Evolutionary conservation across 2,888 invertebrate species (phyloP).

Genomic region (Dichetophora obliterata): DNA sequence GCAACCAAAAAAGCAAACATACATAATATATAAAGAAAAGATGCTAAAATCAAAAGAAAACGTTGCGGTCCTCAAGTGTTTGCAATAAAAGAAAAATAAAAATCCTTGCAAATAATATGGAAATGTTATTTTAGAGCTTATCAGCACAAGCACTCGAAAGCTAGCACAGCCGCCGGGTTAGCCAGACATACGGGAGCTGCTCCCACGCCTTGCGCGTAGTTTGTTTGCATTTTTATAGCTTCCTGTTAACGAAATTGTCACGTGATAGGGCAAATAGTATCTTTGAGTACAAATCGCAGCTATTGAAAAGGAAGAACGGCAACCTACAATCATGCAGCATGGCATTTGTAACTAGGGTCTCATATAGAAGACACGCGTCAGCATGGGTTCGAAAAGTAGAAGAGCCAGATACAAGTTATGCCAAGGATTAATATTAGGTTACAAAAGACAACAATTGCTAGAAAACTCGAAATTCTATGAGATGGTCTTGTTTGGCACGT

Average conservation of each 20-base stretch:
- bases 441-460: constrained; percentile 6
- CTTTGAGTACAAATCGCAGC: not conserved
- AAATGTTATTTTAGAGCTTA: constrained; percentile 60
- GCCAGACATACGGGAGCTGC: not conserved
- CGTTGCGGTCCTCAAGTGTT: constrained; percentile 40
- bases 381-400: not conserved
- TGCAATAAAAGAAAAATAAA: constrained; percentile 58
- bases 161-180: not conserved
- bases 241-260: constrained; percentile 61
- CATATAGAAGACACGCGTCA: constrained; percentile 13
- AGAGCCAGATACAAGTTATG: constrained; percentile 17
- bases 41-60: no score
- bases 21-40: no score
- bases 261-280: constrained; percentile 50
- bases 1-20: no score
- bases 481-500: constrained; percentile 13
- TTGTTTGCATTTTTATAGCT: constrained; percentile 66
- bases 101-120: constrained; percentile 64
- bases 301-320: not conserved
- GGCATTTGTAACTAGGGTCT: not conserved
- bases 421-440: constrained; percentile 26
- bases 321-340: not conserved
- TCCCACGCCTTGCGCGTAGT: constrained; percentile 45
- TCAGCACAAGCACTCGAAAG: constrained; percentile 44
- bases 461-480: not conserved